phyloP scores from a whole-genome alignment of 2,797 vertebrate genomes.

The Aeoliscus strigatus region DNA sequence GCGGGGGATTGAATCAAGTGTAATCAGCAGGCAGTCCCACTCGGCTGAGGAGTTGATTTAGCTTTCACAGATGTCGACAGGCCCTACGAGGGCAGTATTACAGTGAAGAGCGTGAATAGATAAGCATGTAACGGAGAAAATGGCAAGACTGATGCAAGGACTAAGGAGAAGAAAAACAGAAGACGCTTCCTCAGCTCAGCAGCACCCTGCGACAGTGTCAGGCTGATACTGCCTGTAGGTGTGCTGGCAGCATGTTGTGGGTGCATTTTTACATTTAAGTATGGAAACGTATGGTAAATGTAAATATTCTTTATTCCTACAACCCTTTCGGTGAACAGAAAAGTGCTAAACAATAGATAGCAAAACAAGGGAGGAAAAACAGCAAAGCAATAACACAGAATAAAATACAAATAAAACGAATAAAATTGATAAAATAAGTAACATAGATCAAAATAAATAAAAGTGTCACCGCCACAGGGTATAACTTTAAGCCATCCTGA shows the following conservation, averaged over 20 bases:
- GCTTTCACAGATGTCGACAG: conserved; percentile 37
- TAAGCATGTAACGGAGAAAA: conserved; percentile 55
- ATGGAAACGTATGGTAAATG: too few species aligned
- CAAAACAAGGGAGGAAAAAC: too few species aligned
- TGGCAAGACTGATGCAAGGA: conserved; percentile 47
- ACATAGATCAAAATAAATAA: too few species aligned
- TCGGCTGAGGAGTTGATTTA: conserved; percentile 46
- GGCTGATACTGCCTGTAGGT: conserved; percentile 38
- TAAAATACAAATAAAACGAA: too few species aligned
- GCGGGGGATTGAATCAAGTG: conserved; percentile 54
- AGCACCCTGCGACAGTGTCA: conserved; percentile 33
- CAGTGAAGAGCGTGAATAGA: conserved; percentile 56
- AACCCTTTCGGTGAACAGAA: too few species aligned
- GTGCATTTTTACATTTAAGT: not conserved
- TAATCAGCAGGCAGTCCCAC: conserved; percentile 51
- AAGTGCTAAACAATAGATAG: too few species aligned
- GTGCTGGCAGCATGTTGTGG: conserved; percentile 13
- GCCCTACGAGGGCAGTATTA: conserved; percentile 39
- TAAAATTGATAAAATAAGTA: too few species aligned
- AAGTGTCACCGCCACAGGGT: too few species aligned
- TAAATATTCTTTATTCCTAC: too few species aligned
- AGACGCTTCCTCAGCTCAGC: conserved; percentile 36
- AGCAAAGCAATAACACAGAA: too few species aligned
- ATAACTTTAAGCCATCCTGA: too few species aligned
- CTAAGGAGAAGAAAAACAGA: conserved; percentile 36